A percentile compares a stretch with the other conserved stretches of the same genome.
These are phyloP conservation scores for Ceratotherium simum DNA, from an alignment of 2,113 vertebrate species.

Conservation along the genomic window DNA sequence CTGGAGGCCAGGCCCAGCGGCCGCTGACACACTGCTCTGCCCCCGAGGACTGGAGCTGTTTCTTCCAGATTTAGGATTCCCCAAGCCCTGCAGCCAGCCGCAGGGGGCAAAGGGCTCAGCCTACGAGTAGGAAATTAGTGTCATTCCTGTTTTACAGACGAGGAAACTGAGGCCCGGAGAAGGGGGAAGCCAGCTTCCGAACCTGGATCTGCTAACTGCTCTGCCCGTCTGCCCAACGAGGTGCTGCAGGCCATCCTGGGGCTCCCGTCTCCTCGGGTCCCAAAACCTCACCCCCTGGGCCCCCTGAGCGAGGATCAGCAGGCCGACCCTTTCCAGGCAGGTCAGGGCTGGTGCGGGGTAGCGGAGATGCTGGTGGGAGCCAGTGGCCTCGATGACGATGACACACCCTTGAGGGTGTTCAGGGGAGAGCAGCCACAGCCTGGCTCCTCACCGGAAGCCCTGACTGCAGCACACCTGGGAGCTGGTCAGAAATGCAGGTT, in stretches of 20 bases:
- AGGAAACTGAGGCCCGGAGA: not conserved
- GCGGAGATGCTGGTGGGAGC: not conserved
- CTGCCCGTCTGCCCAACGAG: not conserved
- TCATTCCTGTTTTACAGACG: not conserved
- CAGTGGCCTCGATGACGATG: not conserved
- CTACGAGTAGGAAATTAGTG: not conserved
- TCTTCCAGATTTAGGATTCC: not conserved
- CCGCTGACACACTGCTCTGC: not conserved
- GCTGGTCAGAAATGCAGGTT: not conserved
- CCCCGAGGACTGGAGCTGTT: not conserved
- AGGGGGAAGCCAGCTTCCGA: not conserved
- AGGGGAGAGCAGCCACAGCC: not conserved
- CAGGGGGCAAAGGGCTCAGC: not conserved
- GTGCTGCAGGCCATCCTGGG: no score
- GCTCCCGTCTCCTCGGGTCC: not conserved
- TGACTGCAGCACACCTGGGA: not conserved
- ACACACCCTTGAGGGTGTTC: rapidly evolving
- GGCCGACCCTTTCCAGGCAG: not conserved
- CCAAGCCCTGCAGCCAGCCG: not conserved
- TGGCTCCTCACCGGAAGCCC: not conserved
- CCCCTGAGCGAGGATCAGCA: not conserved
- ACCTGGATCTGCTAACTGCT: not conserved
- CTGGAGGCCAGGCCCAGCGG: not conserved
- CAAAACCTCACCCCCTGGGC: not conserved
- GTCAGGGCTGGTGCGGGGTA: not conserved